A percentile compares a stretch with the other conserved stretches of the same genome.
phyloP scores from a whole-genome alignment of 2,113 vertebrate species.

The Eretmochelys imbricata region DNA sequence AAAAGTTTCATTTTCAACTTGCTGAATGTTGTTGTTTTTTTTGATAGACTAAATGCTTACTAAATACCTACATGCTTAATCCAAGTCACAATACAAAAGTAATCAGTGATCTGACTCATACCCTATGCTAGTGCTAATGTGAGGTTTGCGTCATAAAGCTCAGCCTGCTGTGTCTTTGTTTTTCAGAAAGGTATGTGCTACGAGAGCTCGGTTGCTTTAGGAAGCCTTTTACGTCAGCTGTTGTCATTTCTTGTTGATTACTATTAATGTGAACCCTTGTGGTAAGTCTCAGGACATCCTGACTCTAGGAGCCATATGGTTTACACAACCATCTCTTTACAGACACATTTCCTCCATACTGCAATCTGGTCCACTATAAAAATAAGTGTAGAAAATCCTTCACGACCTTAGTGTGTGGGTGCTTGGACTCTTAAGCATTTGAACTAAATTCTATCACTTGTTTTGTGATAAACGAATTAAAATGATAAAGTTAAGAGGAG shows the following conservation, averaged over 20 bases:
- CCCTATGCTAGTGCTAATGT: neutral
- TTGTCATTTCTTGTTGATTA: slow-evolving; percentile 48
- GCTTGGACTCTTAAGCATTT: neutral
- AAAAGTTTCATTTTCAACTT: neutral
- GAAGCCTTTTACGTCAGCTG: slow-evolving; percentile 45
- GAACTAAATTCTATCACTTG: neutral
- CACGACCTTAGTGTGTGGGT: neutral
- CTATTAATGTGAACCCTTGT: slow-evolving; percentile 59
- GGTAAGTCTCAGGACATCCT: slow-evolving; percentile 57
- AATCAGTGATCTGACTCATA: slow-evolving; percentile 32
- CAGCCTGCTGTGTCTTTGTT: neutral
- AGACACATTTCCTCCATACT: slow-evolving; percentile 38
- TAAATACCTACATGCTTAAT: slow-evolving; percentile 41
- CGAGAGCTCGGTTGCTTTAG: neutral
- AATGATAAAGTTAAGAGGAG: neutral
- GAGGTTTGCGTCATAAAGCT: neutral
- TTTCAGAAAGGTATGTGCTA: neutral
- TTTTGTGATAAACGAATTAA: neutral
- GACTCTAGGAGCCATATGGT: slow-evolving; percentile 66
- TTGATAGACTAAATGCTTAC: neutral
- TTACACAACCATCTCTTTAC: slow-evolving; percentile 22
- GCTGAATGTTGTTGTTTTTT: slow-evolving; percentile 24
- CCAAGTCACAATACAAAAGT: slow-evolving; percentile 47
- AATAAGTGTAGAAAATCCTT: neutral
- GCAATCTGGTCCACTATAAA: neutral